Conservation (phyloP, 2,113 vertebrate species). For the Rhinoderma darwinii region DNA sequence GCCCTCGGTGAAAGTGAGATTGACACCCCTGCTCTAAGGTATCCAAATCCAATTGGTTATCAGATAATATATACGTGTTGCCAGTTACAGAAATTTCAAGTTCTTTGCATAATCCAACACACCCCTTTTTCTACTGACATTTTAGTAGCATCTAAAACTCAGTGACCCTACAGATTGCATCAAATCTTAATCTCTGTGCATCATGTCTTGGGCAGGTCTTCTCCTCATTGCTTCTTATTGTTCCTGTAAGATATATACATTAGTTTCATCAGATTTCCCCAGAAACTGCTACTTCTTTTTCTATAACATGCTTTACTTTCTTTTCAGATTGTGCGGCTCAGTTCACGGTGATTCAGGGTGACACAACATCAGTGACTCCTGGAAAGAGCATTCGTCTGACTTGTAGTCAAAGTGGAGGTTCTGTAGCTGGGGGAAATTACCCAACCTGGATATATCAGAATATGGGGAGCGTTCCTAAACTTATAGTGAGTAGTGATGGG, state of each 20-base stretch:
- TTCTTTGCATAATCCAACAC: neutral
- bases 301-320: neutral
- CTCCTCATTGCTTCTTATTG: neutral
- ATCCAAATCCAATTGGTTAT: too few species aligned
- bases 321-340: neutral
- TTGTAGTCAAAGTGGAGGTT: neutral
- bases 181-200: neutral
- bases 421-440: neutral
- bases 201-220: constrained; percentile 23
- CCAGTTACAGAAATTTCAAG: too few species aligned
- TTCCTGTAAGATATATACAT: neutral
- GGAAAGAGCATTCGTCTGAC: neutral
- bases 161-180: neutral
- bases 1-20: too few species aligned
- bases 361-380: neutral
- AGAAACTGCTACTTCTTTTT: neutral
- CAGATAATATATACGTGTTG: too few species aligned
- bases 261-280: neutral
- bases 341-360: neutral
- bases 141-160: neutral
- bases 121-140: neutral
- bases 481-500: constrained; percentile 8
- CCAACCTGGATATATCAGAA: neutral
- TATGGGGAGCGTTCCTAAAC: neutral
- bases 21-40: too few species aligned